Percentiles rank a stretch among this genome's conserved stretches.
These are phyloP conservation scores for Epinephelus moara DNA, from an alignment of 2,113 vertebrate genomes.

Conservation along the genomic window DNA sequence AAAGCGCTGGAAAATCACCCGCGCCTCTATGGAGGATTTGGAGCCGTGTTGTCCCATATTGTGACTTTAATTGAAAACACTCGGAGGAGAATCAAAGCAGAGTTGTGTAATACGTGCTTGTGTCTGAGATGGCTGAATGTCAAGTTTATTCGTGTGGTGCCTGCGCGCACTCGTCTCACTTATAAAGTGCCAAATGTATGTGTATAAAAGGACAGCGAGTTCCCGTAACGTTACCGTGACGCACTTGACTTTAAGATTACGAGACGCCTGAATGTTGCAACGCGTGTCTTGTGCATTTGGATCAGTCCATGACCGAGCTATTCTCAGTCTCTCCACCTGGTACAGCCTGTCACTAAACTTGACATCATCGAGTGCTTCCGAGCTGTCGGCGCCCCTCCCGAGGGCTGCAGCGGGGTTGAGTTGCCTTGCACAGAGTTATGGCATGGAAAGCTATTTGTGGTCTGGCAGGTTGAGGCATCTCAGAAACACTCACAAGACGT, in stretches of 20 bases:
- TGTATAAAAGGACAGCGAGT: neutral
- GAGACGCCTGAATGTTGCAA: slow-evolving; percentile 13
- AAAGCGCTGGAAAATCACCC: slow-evolving; percentile 58
- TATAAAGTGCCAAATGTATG: slow-evolving; percentile 38
- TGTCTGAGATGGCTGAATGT: neutral
- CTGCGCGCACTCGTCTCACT: neutral
- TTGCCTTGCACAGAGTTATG: slow-evolving; percentile 9
- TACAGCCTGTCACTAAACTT: slow-evolving; percentile 52
- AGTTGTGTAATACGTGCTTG: neutral
- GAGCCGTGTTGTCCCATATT: slow-evolving; percentile 82
- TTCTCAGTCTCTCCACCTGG: slow-evolving; percentile 78
- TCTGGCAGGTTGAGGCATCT: neutral
- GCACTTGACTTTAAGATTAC: slow-evolving; percentile 31
- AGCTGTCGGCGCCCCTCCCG: slow-evolving; percentile 10
- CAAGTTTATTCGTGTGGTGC: neutral
- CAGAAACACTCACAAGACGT: slow-evolving; percentile 1
- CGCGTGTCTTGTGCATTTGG: slow-evolving; percentile 13
- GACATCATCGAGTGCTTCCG: slow-evolving; percentile 30
- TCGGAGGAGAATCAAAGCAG: neutral
- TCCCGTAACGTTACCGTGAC: slow-evolving; percentile 72
- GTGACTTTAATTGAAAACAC: neutral
- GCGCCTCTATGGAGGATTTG: slow-evolving; percentile 66
- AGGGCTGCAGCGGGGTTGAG: neutral
- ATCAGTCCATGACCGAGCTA: slow-evolving; percentile 60
- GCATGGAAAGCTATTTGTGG: slow-evolving; percentile 41